Evolutionary conservation across 2,888 invertebrate species (phyloP), one percentile per base, ranked within the genome.

Genomic region (Brachyopa scutellaris): DNA sequence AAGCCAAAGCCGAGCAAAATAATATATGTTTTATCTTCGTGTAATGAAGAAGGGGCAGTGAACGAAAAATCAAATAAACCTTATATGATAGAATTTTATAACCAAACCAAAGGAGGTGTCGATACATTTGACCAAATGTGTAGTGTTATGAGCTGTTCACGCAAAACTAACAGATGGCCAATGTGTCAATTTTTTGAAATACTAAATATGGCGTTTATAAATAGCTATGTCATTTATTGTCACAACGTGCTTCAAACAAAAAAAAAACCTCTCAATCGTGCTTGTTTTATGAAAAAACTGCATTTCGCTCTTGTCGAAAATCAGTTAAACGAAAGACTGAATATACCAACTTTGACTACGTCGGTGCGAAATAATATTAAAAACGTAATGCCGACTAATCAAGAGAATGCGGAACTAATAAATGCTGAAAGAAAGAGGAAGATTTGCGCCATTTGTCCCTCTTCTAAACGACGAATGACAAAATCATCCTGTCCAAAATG

Each of bases 21-120:
- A 45, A 55, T 84, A 7, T 70, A 76, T 49, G 29, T 84, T 29
- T 45, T 80, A 21, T 76, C 76, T 1, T 84, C 82, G 7, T 83
- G 77, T 29, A 45, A 76, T 33, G 76, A 84, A 36, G 36, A 36
- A n/a, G 36, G 36, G 8, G 8, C 36, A 3, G 8, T 36, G 3
- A 36, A 36, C 8, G 5, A 3, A 2, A n/a, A n/a, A n/a, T 7
- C 36, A 9, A 9, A 9, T 6, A 36, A 36, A n/a, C 36, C 36
- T 2, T 6, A n/a, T 9, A 36, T 36, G 36, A 9, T 36, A n/a
- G 36, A 36, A 36, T 36, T 36, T 36, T 36, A 67, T 8, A 84
- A 74, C 7, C 49, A 84, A 31, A 85, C 85, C 64, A n/a, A n/a
- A n/a, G n/a, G n/a, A n/a, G n/a, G n/a, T n/a, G n/a, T n/a, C n/a